Evolutionary conservation across 1,140 invertebrate genomes (phyloP).

Genomic region (Thaumatotibia leucotreta): DNA sequence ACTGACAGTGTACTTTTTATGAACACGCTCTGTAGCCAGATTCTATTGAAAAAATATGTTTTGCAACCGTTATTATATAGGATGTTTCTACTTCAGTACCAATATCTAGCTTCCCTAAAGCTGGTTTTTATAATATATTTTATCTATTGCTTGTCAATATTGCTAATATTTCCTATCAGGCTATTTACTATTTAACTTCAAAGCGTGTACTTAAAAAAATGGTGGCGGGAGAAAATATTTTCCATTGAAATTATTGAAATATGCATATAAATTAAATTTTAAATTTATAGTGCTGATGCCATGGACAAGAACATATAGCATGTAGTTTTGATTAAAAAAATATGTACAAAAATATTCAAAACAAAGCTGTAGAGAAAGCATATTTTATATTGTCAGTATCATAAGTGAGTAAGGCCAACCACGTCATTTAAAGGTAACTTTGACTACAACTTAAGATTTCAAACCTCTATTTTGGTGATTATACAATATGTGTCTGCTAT

Average conservation of each 20-base stretch:
- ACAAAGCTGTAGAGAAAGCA: background rate
- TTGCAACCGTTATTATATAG: constrained; percentile 48
- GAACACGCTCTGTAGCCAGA: constrained; percentile 43
- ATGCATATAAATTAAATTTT: background rate
- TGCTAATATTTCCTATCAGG: constrained; percentile 56
- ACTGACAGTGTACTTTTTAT: constrained; percentile 24
- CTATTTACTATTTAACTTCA: constrained; percentile 39
- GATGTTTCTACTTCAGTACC: constrained; percentile 61
- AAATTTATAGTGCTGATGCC: background rate
- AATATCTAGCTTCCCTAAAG: constrained; percentile 70
- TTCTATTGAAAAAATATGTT: constrained; percentile 70
- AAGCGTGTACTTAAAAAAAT: background rate
- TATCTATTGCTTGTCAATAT: constrained; percentile 69
- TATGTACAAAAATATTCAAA: background rate
- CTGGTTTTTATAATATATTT: constrained; percentile 45
- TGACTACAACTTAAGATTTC: too few species aligned
- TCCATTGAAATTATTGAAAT: background rate
- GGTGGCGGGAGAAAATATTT: background rate
- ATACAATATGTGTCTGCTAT: background rate
- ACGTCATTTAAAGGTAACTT: background rate
- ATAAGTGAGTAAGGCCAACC: background rate
- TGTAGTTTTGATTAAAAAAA: background rate
- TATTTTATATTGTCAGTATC: background rate
- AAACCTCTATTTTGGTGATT: background rate
- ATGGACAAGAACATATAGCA: background rate